Evolutionary conservation across 2,888 invertebrate genomes (phyloP).

Genomic region (Melanargia galathea): DNA sequence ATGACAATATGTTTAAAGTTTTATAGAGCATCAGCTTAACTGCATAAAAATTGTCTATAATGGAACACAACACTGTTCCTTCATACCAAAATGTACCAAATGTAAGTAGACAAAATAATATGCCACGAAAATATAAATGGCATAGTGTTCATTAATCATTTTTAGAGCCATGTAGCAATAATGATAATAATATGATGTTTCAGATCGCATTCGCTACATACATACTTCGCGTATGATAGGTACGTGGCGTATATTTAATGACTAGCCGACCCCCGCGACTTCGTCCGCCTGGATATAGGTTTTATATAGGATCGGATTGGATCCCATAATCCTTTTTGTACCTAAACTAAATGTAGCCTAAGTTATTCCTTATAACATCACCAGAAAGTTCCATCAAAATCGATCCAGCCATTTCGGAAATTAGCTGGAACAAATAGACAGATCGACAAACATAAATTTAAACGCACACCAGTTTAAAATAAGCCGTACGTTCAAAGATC

Average conservation of each 20-base stretch:
- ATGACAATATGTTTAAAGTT: not conserved
- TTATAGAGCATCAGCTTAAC: not conserved
- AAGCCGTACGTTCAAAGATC: too few relatives aligned
- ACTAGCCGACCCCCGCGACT: too few relatives aligned
- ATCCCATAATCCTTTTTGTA: too few relatives aligned
- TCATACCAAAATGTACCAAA: not conserved
- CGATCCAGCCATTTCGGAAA: too few relatives aligned
- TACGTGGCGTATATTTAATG: conserved; percentile 39
- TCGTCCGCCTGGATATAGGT: too few relatives aligned
- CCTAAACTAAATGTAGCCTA: too few relatives aligned
- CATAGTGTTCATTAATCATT: conserved; percentile 3
- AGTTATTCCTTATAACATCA: too few relatives aligned
- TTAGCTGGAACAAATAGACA: too few relatives aligned
- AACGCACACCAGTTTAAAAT: too few relatives aligned
- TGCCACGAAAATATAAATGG: not conserved
- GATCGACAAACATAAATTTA: too few relatives aligned
- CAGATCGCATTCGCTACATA: conserved; percentile 11
- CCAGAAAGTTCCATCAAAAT: too few relatives aligned
- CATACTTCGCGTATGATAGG: conserved; percentile 3
- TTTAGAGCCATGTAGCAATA: conserved; percentile 20
- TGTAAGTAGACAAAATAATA: not conserved
- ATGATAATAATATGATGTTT: conserved; percentile 13
- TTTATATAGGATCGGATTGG: too few relatives aligned
- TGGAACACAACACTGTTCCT: not conserved
- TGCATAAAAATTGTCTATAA: not conserved